Conservation (phyloP, 1,140 invertebrate genomes). For the Cydia strobilella region DNA sequence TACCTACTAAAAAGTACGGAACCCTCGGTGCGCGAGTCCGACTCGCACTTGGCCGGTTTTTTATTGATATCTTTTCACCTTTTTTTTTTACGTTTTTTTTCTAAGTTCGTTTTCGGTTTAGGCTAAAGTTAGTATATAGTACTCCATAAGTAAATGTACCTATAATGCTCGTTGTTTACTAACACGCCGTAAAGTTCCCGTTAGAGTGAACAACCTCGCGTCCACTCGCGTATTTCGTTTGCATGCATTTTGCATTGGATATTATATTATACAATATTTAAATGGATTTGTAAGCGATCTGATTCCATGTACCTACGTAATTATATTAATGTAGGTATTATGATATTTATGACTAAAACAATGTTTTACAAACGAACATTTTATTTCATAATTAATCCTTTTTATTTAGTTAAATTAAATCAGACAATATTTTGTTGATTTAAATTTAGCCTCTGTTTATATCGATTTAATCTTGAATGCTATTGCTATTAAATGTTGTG, state of each 20-base stretch:
- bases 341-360: neutral
- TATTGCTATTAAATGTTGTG: neutral
- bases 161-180: neutral
- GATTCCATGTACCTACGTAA: neutral
- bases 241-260: too few species aligned
- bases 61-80: too few species aligned
- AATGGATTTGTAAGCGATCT: neutral
- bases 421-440: too few species aligned
- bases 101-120: too few species aligned
- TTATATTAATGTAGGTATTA: neutral
- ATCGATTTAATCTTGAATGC: neutral
- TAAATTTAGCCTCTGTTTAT: too few species aligned
- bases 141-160: neutral
- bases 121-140: neutral
- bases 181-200: neutral
- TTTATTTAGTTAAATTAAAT: too few species aligned
- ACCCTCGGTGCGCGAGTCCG: too few species aligned
- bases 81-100: too few species aligned
- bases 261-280: conserved; percentile 9
- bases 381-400: too few species aligned
- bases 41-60: too few species aligned
- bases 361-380: neutral
- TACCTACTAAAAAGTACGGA: too few species aligned
- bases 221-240: neutral
- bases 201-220: conserved; percentile 10